phyloP scores from a whole-genome alignment of 2,113 vertebrate species.

The Lampris megalopsis region DNA sequence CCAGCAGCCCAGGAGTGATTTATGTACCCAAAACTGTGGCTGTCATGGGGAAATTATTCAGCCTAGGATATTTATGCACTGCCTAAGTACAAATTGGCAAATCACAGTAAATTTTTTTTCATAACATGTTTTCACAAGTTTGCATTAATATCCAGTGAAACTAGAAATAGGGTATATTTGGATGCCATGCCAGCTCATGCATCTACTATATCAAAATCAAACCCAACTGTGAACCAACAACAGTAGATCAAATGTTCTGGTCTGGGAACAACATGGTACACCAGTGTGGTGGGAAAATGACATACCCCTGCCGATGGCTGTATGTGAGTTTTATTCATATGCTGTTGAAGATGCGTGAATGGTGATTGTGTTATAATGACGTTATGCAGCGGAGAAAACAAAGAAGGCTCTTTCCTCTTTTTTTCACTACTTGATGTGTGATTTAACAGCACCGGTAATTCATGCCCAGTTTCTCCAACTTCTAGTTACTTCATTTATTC shows the following conservation, averaged over 20 bases:
- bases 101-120: slow-evolving; percentile 34
- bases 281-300: slow-evolving; percentile 48
- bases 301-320: slow-evolving; percentile 11
- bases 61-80: neutral
- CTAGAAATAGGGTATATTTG: slow-evolving; percentile 1
- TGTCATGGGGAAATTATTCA: neutral
- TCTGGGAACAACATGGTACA: neutral
- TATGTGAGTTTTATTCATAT: slow-evolving; percentile 32
- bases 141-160: slow-evolving; percentile 27
- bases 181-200: slow-evolving; percentile 16
- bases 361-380: slow-evolving; percentile 12
- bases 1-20: too few relatives aligned
- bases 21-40: too few relatives aligned
- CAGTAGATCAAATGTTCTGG: neutral
- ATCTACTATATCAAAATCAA: neutral
- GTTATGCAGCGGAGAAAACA: neutral
- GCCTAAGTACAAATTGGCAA: slow-evolving; percentile 14
- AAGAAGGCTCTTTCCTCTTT: too few relatives aligned
- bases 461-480: too few relatives aligned
- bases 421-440: too few relatives aligned
- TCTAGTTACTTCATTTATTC: too few relatives aligned
- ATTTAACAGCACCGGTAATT: too few relatives aligned
- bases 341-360: slow-evolving; percentile 1
- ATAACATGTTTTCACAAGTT: slow-evolving; percentile 28
- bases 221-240: slow-evolving; percentile 37